phyloP scores from a whole-genome alignment of 1,140 invertebrate genomes.

The Paralvinella palmiformis region DNA sequence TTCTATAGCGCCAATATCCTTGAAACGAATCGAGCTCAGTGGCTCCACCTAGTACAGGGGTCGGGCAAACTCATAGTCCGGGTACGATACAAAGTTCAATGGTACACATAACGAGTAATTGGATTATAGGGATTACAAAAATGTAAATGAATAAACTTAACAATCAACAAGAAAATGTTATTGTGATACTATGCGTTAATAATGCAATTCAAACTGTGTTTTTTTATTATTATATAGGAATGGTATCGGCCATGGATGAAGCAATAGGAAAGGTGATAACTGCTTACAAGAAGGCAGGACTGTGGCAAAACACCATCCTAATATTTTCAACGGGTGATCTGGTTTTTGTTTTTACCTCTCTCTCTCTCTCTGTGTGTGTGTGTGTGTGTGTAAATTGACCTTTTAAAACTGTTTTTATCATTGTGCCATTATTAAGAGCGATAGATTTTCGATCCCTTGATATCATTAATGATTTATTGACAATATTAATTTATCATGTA shows the following conservation, averaged over 20 bases:
- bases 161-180: too few relatives aligned
- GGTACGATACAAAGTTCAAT: too few relatives aligned
- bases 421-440: not conserved
- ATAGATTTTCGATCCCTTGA: not conserved
- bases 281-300: conserved; percentile 43
- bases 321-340: conserved; percentile 45
- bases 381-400: not conserved
- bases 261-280: conserved; percentile 49
- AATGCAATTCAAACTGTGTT: too few relatives aligned
- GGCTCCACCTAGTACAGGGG: too few relatives aligned
- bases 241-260: conserved; percentile 53
- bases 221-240: conserved; percentile 38
- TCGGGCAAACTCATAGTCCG: too few relatives aligned
- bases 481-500: not conserved
- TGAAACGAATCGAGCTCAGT: too few relatives aligned
- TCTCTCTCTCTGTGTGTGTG: too few relatives aligned
- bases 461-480: not conserved
- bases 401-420: not conserved
- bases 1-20: too few relatives aligned
- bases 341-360: not conserved
- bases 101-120: too few relatives aligned
- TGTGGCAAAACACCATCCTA: conserved; percentile 53
- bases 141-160: too few relatives aligned
- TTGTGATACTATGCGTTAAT: too few relatives aligned
- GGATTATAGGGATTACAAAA: too few relatives aligned